Conservation (phyloP, 2,888 invertebrate species). For the Teinopalpus imperialis region DNA sequence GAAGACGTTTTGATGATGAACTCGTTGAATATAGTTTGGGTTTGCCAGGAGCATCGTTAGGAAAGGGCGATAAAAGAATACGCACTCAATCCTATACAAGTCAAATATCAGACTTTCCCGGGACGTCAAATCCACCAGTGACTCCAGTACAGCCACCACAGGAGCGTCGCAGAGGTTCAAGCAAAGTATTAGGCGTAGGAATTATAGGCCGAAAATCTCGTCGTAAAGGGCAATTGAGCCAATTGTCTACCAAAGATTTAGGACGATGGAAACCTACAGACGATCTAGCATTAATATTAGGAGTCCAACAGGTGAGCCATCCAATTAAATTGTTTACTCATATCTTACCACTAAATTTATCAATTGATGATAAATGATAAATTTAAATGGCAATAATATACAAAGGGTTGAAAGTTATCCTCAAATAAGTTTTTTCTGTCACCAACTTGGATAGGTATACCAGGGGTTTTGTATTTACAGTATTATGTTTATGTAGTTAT, state of each 20-base stretch:
- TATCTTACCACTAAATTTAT: no score
- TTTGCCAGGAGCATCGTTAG: constrained; percentile 80
- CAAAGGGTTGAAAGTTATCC: no score
- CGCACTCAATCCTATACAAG: constrained; percentile 77
- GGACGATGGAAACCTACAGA: constrained; percentile 99
- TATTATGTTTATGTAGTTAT: no score
- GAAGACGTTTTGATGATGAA: constrained; percentile 98
- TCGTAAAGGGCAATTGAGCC: constrained; percentile 85
- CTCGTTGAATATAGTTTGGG: constrained; percentile 95
- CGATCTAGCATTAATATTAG: constrained; percentile 95
- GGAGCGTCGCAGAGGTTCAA: constrained; percentile 58
- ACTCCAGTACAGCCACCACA: constrained; percentile 47
- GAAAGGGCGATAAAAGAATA: constrained; percentile 71
- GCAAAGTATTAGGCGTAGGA: constrained; percentile 64
- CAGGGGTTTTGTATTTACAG: no score
- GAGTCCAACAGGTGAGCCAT: constrained; percentile 90
- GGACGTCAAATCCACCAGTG: constrained; percentile 35
- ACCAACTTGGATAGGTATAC: no score
- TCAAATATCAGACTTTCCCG: constrained; percentile 72
- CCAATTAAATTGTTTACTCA: background rate
- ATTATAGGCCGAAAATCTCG: constrained; percentile 73
- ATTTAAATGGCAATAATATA: no score
- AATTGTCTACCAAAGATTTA: constrained; percentile 89
- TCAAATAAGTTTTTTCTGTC: no score
- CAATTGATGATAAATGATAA: no score